Percentiles rank a stretch among this genome's conserved stretches.
phyloP scores from a whole-genome alignment of 2,797 vertebrate species.

The Sebastes diaconus region DNA sequence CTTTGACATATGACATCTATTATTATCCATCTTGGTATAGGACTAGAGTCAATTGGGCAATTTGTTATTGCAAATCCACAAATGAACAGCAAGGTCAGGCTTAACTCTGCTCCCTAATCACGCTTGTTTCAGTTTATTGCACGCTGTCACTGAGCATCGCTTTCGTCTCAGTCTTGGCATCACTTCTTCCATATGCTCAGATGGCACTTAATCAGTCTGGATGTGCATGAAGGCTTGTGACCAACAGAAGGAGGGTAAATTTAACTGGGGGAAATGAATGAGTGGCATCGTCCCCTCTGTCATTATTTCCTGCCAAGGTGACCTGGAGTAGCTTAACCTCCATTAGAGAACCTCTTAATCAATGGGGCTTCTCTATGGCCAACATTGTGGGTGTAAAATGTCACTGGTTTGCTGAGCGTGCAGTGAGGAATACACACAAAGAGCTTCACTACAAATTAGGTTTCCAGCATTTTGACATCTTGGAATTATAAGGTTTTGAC shows the following conservation, averaged over 20 bases:
- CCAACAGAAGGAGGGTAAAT: slow-evolving; percentile 2
- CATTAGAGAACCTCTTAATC: slow-evolving; percentile 18
- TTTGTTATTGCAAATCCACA: slow-evolving; percentile 11
- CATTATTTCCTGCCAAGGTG: slow-evolving; percentile 38
- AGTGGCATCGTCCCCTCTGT: neutral
- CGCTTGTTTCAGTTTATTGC: neutral
- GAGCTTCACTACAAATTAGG: neutral
- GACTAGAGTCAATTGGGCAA: neutral
- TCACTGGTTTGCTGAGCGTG: neutral
- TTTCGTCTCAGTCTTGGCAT: slow-evolving; percentile 21
- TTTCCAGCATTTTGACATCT: neutral
- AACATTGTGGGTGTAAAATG: neutral
- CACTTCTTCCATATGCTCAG: slow-evolving; percentile 5
- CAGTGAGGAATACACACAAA: neutral
- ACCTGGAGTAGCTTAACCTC: slow-evolving; percentile 21
- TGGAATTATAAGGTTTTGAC: neutral
- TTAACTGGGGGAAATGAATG: slow-evolving; percentile 5
- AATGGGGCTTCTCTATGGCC: neutral
- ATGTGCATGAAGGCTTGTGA: neutral
- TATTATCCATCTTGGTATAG: neutral
- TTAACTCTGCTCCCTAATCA: slow-evolving; percentile 1
- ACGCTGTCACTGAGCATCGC: slow-evolving; percentile 13
- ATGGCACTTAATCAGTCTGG: slow-evolving; percentile 26
- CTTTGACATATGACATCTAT: neutral
- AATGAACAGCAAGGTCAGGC: slow-evolving; percentile 1